A percentile compares a stretch with the other conserved stretches of the same genome.
Evolutionary conservation across 92 coral and sea anemone genomes (phyloP).

Genomic region (Heliopora coerulea): DNA sequence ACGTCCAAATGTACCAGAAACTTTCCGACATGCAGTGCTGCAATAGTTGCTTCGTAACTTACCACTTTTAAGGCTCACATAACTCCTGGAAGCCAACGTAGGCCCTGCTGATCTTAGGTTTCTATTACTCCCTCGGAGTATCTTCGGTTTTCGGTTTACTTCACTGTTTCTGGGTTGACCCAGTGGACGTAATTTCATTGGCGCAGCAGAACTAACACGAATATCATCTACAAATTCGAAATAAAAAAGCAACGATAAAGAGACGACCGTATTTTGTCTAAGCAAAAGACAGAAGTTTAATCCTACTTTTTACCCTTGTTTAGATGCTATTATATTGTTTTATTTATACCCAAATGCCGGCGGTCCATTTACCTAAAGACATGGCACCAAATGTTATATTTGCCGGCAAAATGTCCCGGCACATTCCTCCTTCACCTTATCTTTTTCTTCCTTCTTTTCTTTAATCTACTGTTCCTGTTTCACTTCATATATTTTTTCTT

Average conservation of each 20-base stretch:
- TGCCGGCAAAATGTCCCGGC: too few relatives aligned
- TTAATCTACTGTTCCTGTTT: too few relatives aligned
- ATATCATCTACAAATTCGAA: constrained; percentile 44
- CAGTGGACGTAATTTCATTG: constrained; percentile 42
- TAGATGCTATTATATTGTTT: too few relatives aligned
- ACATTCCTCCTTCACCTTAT: too few relatives aligned
- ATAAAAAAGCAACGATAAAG: neutral
- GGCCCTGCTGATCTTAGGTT: constrained; percentile 42
- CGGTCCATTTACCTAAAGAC: too few relatives aligned
- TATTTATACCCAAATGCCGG: too few relatives aligned
- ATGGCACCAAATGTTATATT: too few relatives aligned
- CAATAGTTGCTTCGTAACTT: too few relatives aligned
- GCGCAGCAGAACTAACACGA: constrained; percentile 81
- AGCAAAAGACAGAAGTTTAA: neutral
- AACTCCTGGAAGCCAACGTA: constrained; percentile 2
- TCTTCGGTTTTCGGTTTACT: neutral
- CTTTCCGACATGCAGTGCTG: too few relatives aligned
- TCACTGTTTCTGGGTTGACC: constrained; percentile 26
- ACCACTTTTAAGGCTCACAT: neutral
- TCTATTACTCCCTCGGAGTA: neutral
- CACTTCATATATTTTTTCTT: neutral
- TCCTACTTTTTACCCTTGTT: too few relatives aligned
- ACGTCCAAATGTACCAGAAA: too few relatives aligned
- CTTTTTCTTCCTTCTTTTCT: too few relatives aligned
- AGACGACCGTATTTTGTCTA: neutral